Conservation (phyloP, 2,113 vertebrate species). For the Rhizomys pruinosus region DNA sequence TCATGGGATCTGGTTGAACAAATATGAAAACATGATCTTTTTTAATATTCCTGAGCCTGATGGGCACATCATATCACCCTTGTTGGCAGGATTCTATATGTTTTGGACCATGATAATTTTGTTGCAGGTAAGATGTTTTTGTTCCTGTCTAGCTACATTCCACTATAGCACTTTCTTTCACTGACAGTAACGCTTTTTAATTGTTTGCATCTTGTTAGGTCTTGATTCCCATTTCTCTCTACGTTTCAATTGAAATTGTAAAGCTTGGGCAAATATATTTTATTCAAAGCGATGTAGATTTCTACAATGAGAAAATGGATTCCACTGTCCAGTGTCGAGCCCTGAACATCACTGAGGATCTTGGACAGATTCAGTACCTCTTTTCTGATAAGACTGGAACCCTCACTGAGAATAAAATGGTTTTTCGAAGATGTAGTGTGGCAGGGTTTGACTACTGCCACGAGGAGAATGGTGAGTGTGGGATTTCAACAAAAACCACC, state of each 20-base stretch:
- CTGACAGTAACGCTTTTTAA: background rate
- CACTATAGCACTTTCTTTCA: background rate
- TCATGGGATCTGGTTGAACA: slow-evolving; percentile 92
- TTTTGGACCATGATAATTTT: slow-evolving; percentile 99
- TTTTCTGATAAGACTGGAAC: slow-evolving; percentile 99
- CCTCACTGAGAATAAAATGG: slow-evolving; percentile 98
- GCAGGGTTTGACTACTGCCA: slow-evolving; percentile 96
- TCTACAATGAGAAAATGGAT: slow-evolving; percentile 92
- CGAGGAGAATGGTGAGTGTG: slow-evolving; percentile 92
- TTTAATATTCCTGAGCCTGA: slow-evolving; percentile 86
- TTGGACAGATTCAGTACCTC: slow-evolving; percentile 95
- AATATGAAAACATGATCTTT: slow-evolving; percentile 82
- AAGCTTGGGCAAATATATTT: slow-evolving; percentile 97
- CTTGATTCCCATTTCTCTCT: slow-evolving; percentile 96
- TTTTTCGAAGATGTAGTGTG: slow-evolving; percentile 95
- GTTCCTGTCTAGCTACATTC: background rate
- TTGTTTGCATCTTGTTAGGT: slow-evolving; percentile 87
- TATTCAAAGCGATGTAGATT: slow-evolving; percentile 93
- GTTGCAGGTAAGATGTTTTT: slow-evolving; percentile 90
- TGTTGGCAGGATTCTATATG: slow-evolving; percentile 92
- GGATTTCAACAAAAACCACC: background rate
- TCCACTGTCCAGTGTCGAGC: slow-evolving; percentile 93
- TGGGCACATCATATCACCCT: slow-evolving; percentile 83
- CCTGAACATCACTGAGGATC: slow-evolving; percentile 95
- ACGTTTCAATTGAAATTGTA: slow-evolving; percentile 97